These are phyloP conservation scores for Buphagus erythrorhynchus DNA, from an alignment of 2,797 vertebrate genomes.

Conservation along the genomic window DNA sequence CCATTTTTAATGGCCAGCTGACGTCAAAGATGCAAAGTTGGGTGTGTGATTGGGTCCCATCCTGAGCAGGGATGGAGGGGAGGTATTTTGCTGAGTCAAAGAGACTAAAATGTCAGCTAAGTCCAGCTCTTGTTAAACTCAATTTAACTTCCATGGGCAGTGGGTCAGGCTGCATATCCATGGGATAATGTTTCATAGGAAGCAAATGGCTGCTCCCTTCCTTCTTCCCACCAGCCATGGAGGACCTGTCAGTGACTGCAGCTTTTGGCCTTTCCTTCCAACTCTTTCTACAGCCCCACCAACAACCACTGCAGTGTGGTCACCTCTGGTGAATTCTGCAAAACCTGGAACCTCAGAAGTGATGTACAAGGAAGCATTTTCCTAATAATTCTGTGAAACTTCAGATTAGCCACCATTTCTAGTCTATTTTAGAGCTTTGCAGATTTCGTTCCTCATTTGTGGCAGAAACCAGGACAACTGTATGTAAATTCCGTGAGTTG, in stretches of 20 bases:
- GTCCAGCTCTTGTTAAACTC: background rate
- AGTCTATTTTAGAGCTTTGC: conserved; percentile 47
- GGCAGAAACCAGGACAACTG: conserved; percentile 66
- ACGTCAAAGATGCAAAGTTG: background rate
- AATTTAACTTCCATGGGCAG: background rate
- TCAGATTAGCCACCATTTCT: conserved; percentile 18
- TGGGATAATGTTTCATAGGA: background rate
- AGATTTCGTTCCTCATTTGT: conserved; percentile 42
- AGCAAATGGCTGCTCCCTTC: background rate
- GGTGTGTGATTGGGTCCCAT: background rate
- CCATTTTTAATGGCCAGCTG: background rate
- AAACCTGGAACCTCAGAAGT: background rate
- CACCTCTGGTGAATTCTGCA: background rate
- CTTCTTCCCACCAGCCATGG: background rate
- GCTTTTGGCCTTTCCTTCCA: background rate
- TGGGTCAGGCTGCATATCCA: background rate
- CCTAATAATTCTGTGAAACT: background rate
- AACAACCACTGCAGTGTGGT: background rate
- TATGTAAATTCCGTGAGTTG: conserved; percentile 55
- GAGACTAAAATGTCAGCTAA: background rate
- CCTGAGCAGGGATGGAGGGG: background rate
- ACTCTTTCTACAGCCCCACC: background rate
- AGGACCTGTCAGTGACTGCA: background rate
- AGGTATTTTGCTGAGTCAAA: background rate
- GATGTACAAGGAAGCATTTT: background rate